Evolutionary conservation across 1,140 invertebrate species (phyloP).

Genomic region (Venustaconcha ellipsiformis): DNA sequence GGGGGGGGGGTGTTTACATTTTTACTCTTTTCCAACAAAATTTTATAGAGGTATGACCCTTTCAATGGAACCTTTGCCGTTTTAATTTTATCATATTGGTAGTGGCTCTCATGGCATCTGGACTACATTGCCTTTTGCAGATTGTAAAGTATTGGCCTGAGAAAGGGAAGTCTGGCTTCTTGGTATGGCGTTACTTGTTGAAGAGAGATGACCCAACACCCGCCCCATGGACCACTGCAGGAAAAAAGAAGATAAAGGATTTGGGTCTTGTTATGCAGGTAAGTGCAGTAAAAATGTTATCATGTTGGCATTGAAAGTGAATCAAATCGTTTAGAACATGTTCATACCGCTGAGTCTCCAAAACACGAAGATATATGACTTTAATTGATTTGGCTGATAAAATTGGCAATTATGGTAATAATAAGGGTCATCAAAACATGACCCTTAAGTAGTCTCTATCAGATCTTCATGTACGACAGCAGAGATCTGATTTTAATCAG

Average conservation of each 20-base stretch:
- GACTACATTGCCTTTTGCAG: constrained; percentile 72
- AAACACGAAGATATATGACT: no score
- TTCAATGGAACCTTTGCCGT: background rate
- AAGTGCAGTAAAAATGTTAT: background rate
- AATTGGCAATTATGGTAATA: no score
- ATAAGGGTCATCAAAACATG: no score
- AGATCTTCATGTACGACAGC: no score
- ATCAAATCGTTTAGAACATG: no score
- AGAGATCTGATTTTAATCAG: no score
- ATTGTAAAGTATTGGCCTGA: constrained; percentile 88
- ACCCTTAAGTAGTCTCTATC: no score
- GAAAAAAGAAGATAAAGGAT: constrained; percentile 72
- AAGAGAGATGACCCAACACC: constrained; percentile 83
- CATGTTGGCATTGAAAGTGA: background rate
- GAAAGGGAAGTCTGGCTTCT: constrained; percentile 82
- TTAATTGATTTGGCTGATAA: no score
- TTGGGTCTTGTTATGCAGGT: constrained; percentile 68
- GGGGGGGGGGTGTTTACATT: no score
- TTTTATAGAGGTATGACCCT: background rate
- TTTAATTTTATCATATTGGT: background rate
- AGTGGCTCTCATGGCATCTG: background rate
- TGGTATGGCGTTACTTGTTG: constrained; percentile 85
- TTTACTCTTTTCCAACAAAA: no score
- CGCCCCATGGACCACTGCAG: constrained; percentile 85
- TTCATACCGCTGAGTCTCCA: no score